Base-by-base conservation (phyloP, 35 echinoderm and acorn worm species). In the Heliocidaris tuberculata region DNA sequence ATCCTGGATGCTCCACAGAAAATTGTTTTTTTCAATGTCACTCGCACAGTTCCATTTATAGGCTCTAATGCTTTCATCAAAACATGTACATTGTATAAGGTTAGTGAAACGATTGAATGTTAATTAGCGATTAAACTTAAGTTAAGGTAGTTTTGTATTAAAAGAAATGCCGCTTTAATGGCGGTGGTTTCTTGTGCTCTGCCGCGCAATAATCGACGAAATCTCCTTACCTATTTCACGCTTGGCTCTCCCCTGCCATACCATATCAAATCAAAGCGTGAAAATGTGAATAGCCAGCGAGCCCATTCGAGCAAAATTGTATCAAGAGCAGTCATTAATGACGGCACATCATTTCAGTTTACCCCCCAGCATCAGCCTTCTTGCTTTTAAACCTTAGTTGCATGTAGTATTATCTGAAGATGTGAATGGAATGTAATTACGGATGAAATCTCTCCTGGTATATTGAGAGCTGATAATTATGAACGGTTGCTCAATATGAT, bases 201-300 rank as follows among this genome's bases (percentile, higher is more conserved):
- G 21, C 60, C 21, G 65, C 65, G 21, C 65, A 78, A 78, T 78
- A 78, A 78, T 78, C 65, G 65, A n/a, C 65, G 27, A 78, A 78
- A 78, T 78, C 65, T 24, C 65, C 65, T 78, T 24, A 24, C 65
- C 27, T 19, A 78, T 78, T 78, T 78, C 65, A 78, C 65, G 65
- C 65, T 78, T 78, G 15, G 65, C 19, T 78, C 27, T 78, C 21
- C 19, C 21, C 65, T 78, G 65, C 65, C 65, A 78, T 24, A n/a
- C 65, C 65, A n/a, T 78, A 78, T 78, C 65, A 27, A 78, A 78
- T 78, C 65, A 78, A 78, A 78, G 65, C 65, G 21, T 78, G 65
- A 78, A 78, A 5, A 78, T n/a, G 65, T 78, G 65, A 78, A 78
- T 78, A 78, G 65, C 65, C 65, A 78, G 27, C 65, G 27, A n/a